These are phyloP conservation scores for Caenorhabditis sp. DNA, from an alignment of 2,888 invertebrate genomes.

Conservation along the genomic window DNA sequence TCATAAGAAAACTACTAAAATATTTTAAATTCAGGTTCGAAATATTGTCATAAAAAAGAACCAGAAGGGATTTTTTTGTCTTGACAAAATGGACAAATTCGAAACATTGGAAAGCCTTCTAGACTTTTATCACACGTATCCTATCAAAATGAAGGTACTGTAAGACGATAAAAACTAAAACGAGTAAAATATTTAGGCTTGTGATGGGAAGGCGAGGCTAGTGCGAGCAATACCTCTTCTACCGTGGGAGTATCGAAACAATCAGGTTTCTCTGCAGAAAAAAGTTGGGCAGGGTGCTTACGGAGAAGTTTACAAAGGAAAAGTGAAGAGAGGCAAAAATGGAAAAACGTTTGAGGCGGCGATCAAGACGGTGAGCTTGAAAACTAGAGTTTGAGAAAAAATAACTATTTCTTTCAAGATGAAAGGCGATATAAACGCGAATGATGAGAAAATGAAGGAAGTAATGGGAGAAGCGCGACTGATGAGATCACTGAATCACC, in stretches of 20 bases:
- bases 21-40: slow-evolving; percentile 16
- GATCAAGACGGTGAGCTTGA: slow-evolving; percentile 28
- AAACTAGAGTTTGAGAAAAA: neutral
- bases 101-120: slow-evolving; percentile 9
- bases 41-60: slow-evolving; percentile 24
- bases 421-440: slow-evolving; percentile 26
- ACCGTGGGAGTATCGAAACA: slow-evolving; percentile 33
- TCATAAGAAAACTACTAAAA: too few species aligned
- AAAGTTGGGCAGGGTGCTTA: slow-evolving; percentile 41
- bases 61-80: neutral
- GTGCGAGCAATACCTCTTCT: slow-evolving; percentile 8
- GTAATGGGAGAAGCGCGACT: slow-evolving; percentile 44
- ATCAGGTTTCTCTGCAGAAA: slow-evolving; percentile 15
- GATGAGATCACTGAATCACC: slow-evolving; percentile 44
- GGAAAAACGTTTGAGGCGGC: slow-evolving; percentile 27
- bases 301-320: slow-evolving; percentile 41
- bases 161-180: too few species aligned
- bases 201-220: slow-evolving; percentile 7
- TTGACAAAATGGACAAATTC: slow-evolving; percentile 11
- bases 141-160: slow-evolving; percentile 5
- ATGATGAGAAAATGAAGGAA: slow-evolving; percentile 37
- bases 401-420: slow-evolving; percentile 13
- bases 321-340: slow-evolving; percentile 11
- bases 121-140: slow-evolving; percentile 7
- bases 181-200: neutral